phyloP scores from a whole-genome alignment of 1,140 invertebrate genomes.

The Tyrophagus putrescentiae region DNA sequence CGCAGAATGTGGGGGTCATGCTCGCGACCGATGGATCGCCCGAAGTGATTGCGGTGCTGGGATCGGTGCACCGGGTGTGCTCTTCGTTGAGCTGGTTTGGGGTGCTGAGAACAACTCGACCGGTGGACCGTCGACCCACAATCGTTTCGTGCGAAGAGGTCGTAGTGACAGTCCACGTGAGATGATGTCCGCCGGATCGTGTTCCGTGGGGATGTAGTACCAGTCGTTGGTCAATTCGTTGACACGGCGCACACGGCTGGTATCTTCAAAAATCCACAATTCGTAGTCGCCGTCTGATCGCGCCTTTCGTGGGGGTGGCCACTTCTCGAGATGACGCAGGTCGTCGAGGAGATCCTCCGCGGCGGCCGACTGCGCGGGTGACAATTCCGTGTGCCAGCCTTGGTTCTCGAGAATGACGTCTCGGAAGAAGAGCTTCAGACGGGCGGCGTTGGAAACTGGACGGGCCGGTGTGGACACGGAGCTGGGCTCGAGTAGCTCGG shows the following conservation, averaged over 20 bases:
- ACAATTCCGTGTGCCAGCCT: not conserved
- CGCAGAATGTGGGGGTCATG: too few species aligned
- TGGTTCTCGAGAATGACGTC: not conserved
- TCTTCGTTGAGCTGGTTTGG: too few species aligned
- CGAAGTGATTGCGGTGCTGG: too few species aligned
- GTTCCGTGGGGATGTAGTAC: not conserved
- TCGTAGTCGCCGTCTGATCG: not conserved
- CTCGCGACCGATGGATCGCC: too few species aligned
- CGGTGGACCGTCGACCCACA: not conserved
- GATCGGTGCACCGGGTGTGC: too few species aligned
- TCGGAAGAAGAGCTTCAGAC: not conserved
- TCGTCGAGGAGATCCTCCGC: not conserved
- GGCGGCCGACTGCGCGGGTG: not conserved
- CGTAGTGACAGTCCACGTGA: not conserved
- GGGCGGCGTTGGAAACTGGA: not conserved
- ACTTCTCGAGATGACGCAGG: not conserved
- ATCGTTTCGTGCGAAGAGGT: not conserved
- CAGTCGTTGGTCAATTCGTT: not conserved
- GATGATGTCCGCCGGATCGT: not conserved
- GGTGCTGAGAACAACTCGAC: too few species aligned
- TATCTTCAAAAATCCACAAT: not conserved
- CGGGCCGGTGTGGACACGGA: not conserved
- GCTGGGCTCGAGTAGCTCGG: not conserved
- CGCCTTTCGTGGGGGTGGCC: not conserved
- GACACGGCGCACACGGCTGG: not conserved